phyloP scores from a whole-genome alignment of 2,113 vertebrate species.

The Erpornis zantholeuca region DNA sequence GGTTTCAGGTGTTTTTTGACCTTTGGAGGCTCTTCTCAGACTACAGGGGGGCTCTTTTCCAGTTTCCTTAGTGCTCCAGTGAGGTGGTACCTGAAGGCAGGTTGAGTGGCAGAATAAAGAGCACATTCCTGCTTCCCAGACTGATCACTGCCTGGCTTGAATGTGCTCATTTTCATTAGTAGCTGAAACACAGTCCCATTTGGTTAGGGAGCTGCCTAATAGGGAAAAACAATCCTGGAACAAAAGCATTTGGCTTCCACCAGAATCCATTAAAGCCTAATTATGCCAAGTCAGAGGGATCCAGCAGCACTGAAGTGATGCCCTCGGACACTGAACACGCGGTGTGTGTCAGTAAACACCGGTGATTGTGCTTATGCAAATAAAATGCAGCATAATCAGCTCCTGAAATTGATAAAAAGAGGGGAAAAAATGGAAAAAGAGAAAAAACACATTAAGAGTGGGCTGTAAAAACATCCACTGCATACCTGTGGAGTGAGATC shows the following conservation, averaged over 20 bases:
- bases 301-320: constrained; percentile 2
- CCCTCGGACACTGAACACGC: not conserved
- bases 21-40: not conserved
- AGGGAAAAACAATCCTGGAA: constrained; percentile 1
- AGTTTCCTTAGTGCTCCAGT: not conserved
- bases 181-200: not conserved
- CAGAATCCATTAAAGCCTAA: constrained; percentile 37
- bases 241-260: constrained; percentile 40
- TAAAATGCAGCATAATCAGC: not conserved
- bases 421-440: not conserved
- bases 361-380: constrained; percentile 18
- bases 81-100: not conserved
- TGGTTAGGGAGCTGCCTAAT: constrained; percentile 9
- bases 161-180: constrained; percentile 28
- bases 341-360: not conserved
- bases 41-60: not conserved
- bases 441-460: not conserved
- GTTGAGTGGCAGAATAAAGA: not conserved
- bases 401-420: not conserved
- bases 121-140: not conserved
- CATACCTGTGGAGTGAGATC: not conserved
- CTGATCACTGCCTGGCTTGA: not conserved
- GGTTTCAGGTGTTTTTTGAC: not conserved
- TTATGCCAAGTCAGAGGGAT: constrained; percentile 18
- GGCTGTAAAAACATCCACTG: not conserved